These are phyloP conservation scores for Crotophaga sulcirostris DNA, from an alignment of 2,113 vertebrate genomes.

Conservation along the genomic window DNA sequence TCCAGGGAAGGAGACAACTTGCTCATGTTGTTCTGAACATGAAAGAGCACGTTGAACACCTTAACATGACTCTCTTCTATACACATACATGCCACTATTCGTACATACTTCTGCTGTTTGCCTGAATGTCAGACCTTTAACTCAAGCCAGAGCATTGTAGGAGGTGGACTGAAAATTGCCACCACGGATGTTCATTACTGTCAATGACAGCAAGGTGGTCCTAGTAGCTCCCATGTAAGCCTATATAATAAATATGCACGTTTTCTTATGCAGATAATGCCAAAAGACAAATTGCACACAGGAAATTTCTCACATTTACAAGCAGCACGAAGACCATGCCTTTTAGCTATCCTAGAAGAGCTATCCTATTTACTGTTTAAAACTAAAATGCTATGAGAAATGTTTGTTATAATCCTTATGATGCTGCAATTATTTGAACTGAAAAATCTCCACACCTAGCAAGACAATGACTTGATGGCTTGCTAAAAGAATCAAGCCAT, in stretches of 20 bases:
- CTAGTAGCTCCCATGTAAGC: neutral
- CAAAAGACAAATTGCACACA: neutral
- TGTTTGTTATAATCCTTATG: neutral
- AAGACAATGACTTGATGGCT: neutral
- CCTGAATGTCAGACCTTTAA: neutral
- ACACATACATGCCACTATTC: neutral
- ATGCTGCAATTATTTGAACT: neutral
- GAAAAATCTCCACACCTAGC: neutral
- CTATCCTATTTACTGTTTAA: neutral
- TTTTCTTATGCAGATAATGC: neutral
- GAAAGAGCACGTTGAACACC: neutral
- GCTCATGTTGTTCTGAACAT: neutral
- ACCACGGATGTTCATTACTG: neutral
- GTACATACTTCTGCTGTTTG: neutral
- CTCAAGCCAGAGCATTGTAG: neutral
- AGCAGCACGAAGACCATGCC: neutral
- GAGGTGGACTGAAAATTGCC: neutral
- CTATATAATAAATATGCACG: neutral
- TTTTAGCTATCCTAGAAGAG: neutral
- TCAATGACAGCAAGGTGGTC: neutral
- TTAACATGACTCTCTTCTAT: neutral
- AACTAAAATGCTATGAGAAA: neutral
- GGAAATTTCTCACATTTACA: neutral
- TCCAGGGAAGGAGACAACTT: no score
- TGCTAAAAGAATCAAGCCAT: neutral